A percentile compares a stretch with the other conserved stretches of the same genome.
Conservation (phyloP, 2,888 invertebrate genomes). For the Philaethria dido region DNA sequence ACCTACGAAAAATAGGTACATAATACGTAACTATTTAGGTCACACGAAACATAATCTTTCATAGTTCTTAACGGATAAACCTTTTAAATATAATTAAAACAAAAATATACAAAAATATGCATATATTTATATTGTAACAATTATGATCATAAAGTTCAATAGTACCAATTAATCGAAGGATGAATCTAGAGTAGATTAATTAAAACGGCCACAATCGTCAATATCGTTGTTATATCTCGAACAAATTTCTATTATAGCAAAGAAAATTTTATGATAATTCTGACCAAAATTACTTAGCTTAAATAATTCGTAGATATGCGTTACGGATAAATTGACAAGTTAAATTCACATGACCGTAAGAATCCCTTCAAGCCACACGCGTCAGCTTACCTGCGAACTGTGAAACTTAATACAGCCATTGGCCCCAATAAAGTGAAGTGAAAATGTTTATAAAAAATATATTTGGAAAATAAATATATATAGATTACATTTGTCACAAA, state of each 20-base stretch:
- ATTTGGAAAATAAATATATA: conserved; percentile 15
- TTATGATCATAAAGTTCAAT: not conserved
- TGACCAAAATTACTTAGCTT: no score
- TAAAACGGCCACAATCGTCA: not conserved
- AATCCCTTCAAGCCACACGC: conserved; percentile 68
- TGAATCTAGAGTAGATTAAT: conserved; percentile 23
- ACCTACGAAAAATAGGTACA: not conserved
- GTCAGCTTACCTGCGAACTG: conserved; percentile 46
- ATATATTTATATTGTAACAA: not conserved
- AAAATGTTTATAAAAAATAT: conserved; percentile 37
- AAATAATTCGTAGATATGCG: conserved; percentile 28
- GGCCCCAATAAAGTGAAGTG: conserved; percentile 42
- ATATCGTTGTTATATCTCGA: not conserved
- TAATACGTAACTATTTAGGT: conserved; percentile 22
- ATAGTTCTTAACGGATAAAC: not conserved
- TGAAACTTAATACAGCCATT: conserved; percentile 38
- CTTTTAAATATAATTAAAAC: no score
- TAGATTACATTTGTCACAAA: conserved; percentile 2
- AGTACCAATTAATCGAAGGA: conserved; percentile 20
- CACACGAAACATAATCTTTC: conserved; percentile 21
- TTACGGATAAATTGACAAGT: conserved; percentile 38
- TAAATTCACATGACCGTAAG: conserved; percentile 64
- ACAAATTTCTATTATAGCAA: not conserved
- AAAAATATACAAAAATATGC: no score
- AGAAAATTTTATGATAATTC: not conserved